Evolutionary conservation across 2,888 invertebrate species (phyloP).

Genomic region (Palloptera scutellata): DNA sequence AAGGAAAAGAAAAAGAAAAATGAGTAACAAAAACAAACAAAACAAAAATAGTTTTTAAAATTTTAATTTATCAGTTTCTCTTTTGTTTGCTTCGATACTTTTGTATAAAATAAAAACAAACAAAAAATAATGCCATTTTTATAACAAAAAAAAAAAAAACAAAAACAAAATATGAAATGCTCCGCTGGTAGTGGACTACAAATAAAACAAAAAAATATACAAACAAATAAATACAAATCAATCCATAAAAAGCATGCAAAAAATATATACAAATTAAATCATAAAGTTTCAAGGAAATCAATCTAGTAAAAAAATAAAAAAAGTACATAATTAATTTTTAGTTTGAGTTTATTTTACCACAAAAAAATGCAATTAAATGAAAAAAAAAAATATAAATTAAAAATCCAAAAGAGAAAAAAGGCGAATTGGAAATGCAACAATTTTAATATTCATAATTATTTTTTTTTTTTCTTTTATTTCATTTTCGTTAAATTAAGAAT

Average conservation of each 20-base stretch:
- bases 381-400: background rate
- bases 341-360: background rate
- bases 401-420: background rate
- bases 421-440: background rate
- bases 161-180: background rate
- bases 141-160: background rate
- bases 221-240: background rate
- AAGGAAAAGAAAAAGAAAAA: slow-evolving; percentile 28
- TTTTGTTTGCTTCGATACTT: slow-evolving; percentile 9
- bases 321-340: no score
- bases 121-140: background rate
- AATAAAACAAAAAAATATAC: slow-evolving; percentile 1
- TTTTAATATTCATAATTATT: background rate
- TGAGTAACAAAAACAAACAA: slow-evolving; percentile 26
- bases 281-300: background rate
- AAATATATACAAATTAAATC: slow-evolving; percentile 4
- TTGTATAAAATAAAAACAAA: slow-evolving; percentile 30
- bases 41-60: slow-evolving; percentile 13
- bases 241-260: background rate
- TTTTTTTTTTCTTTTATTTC: background rate
- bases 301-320: no score
- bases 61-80: no score
- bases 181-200: no score
- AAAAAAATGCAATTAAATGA: background rate
- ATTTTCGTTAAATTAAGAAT: background rate